These are phyloP conservation scores for Bemisia tabaci DNA, from an alignment of 1,140 invertebrate species.

Conservation along the genomic window DNA sequence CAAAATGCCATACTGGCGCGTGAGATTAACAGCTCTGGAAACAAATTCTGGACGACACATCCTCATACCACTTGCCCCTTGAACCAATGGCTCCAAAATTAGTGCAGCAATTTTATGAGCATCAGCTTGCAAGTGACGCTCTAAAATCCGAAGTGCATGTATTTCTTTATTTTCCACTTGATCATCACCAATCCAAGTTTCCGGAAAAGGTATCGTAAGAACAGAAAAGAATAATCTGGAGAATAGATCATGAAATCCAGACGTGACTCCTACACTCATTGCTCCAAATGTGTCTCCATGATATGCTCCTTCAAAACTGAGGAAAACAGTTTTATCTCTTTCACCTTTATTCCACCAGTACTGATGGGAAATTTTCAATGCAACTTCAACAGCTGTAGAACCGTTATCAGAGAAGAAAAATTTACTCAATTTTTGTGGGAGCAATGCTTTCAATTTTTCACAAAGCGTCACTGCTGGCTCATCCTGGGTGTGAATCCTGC, in stretches of 20 bases:
- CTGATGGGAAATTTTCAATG: slow-evolving; percentile 18
- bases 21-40: slow-evolving; percentile 4
- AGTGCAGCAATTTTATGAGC: slow-evolving; percentile 16
- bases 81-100: slow-evolving; percentile 22
- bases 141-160: neutral
- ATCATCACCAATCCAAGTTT: slow-evolving; percentile 8
- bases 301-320: slow-evolving; percentile 12
- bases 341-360: slow-evolving; percentile 14
- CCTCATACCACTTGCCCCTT: slow-evolving; percentile 22
- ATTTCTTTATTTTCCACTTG: neutral
- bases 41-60: slow-evolving; percentile 17
- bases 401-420: slow-evolving; percentile 17
- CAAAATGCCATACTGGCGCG: slow-evolving; percentile 13
- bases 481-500: slow-evolving; percentile 18
- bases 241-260: neutral
- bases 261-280: slow-evolving; percentile 10
- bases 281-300: slow-evolving; percentile 17
- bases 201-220: neutral
- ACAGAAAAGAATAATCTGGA: neutral
- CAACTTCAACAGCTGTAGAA: slow-evolving; percentile 17
- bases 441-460: slow-evolving; percentile 6
- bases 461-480: slow-evolving; percentile 14
- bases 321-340: neutral
- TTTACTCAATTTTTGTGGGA: neutral
- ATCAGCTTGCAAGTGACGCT: neutral